Conservation (phyloP, 30 jellyfish, hydroid and myxozoan species). For the Hydractinia symbiolongicarpus region DNA sequence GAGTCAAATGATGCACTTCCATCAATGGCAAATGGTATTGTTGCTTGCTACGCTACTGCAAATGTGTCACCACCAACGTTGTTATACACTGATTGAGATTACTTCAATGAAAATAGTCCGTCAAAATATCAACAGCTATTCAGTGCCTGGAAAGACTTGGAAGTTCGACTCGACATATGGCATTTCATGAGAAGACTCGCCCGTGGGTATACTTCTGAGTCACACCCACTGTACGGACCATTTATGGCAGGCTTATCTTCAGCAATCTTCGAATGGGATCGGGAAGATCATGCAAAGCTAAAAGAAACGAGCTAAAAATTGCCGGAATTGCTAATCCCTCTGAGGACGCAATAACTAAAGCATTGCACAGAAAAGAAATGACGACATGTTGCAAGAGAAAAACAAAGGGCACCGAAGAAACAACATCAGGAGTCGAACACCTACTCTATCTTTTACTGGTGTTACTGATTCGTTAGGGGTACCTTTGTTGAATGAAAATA, state of each 20-base stretch:
- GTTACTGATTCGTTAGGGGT: too few relatives aligned
- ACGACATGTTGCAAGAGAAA: too few relatives aligned
- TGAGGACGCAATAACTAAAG: constrained; percentile 19
- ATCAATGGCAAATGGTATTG: too few relatives aligned
- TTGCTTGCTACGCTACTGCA: too few relatives aligned
- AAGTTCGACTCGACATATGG: constrained; percentile 37
- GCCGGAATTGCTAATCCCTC: constrained; percentile 17
- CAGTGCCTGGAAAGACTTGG: constrained; percentile 3
- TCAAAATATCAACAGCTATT: constrained; percentile 12
- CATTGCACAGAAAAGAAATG: constrained; percentile 15
- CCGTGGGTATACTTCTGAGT: constrained; percentile 29
- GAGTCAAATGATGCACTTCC: too few relatives aligned
- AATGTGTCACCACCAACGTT: too few relatives aligned
- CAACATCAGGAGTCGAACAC: neutral
- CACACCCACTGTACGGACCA: constrained; percentile 33
- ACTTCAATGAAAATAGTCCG: too few relatives aligned
- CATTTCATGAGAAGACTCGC: constrained; percentile 44
- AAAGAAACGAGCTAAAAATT: constrained; percentile 28
- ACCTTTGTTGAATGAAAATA: neutral
- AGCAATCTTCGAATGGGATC: constrained; percentile 40
- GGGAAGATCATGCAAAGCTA: constrained; percentile 24
- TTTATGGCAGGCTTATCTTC: constrained; percentile 30
- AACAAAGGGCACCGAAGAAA: neutral
- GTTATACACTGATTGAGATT: too few relatives aligned
- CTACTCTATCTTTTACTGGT: too few relatives aligned